These are phyloP conservation scores for Naso thynnoides DNA, from an alignment of 2,797 vertebrate genomes.

Conservation along the genomic window DNA sequence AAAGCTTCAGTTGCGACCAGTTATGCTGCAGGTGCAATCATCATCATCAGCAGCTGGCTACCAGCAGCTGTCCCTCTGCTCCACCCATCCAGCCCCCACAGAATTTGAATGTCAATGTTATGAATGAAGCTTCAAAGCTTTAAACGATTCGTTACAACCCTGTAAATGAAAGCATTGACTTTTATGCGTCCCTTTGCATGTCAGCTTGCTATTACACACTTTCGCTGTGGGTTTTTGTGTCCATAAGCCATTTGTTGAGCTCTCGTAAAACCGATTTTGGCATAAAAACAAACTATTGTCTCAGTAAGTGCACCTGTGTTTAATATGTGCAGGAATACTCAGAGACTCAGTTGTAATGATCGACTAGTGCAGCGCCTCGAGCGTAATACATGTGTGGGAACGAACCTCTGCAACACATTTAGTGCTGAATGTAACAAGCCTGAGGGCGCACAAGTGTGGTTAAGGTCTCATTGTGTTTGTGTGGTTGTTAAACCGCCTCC, in stretches of 20 bases:
- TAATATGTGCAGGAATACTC: conserved; percentile 50
- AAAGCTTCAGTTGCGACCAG: too few species aligned
- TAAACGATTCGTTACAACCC: too few species aligned
- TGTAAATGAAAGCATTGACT: not conserved
- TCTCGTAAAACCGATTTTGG: conserved; percentile 42
- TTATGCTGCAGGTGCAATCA: too few species aligned
- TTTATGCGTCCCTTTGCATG: conserved; percentile 13
- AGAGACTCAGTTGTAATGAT: conserved; percentile 27
- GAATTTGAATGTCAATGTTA: too few species aligned
- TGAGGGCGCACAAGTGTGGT: conserved; percentile 27
- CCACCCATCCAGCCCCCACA: too few species aligned
- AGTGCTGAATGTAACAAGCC: conserved; percentile 16
- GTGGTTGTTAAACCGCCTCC: not conserved
- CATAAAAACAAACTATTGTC: conserved; percentile 33
- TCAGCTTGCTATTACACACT: conserved; percentile 5
- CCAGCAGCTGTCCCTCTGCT: too few species aligned
- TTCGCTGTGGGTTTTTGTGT: conserved; percentile 26
- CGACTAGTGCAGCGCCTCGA: conserved; percentile 2
- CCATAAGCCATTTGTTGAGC: conserved; percentile 13
- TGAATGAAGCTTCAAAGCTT: too few species aligned
- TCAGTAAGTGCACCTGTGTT: conserved; percentile 55
- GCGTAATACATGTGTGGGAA: conserved; percentile 31
- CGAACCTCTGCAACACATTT: conserved; percentile 32
- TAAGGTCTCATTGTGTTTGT: conserved; percentile 5
- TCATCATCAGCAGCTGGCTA: too few species aligned